These are phyloP conservation scores for Panagrolaimus sp. DNA, from an alignment of 1,140 invertebrate genomes.

Conservation along the genomic window DNA sequence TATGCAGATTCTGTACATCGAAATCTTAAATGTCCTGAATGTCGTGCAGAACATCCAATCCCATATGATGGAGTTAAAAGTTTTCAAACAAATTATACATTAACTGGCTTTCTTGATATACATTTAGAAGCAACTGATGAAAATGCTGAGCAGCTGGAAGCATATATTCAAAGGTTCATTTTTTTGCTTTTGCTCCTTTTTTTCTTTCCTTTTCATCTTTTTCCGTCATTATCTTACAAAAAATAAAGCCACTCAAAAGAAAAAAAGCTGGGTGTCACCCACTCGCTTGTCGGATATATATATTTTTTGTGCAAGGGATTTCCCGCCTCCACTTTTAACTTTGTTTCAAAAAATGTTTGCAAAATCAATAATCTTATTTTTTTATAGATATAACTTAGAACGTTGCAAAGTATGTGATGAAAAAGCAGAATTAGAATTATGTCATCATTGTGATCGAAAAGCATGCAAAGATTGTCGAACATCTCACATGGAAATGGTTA, in stretches of 20 bases:
- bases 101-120: conserved; percentile 86
- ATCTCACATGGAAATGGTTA: conserved; percentile 87
- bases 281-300: neutral
- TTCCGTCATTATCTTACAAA: conserved; percentile 14
- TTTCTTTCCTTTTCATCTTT: too few relatives aligned
- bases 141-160: conserved; percentile 65
- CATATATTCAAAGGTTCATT: conserved; percentile 50
- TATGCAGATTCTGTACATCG: conserved; percentile 82
- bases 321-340: conserved; percentile 27
- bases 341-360: conserved; percentile 21
- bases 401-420: conserved; percentile 70
- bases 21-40: conserved; percentile 98
- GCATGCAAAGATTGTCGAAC: conserved; percentile 62
- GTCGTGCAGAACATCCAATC: conserved; percentile 89
- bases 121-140: conserved; percentile 88
- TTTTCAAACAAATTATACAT: conserved; percentile 89
- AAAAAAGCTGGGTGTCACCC: neutral
- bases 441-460: conserved; percentile 88
- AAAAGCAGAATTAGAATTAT: conserved; percentile 79
- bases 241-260: neutral
- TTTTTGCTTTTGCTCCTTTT: too few relatives aligned
- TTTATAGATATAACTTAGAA: conserved; percentile 56
- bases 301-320: conserved; percentile 8
- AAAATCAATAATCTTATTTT: conserved; percentile 14
- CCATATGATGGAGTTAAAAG: conserved; percentile 90